A percentile compares a stretch with the other conserved stretches of the same genome.
Conservation (phyloP, 2,113 vertebrate species). For the Crocuta crocuta region DNA sequence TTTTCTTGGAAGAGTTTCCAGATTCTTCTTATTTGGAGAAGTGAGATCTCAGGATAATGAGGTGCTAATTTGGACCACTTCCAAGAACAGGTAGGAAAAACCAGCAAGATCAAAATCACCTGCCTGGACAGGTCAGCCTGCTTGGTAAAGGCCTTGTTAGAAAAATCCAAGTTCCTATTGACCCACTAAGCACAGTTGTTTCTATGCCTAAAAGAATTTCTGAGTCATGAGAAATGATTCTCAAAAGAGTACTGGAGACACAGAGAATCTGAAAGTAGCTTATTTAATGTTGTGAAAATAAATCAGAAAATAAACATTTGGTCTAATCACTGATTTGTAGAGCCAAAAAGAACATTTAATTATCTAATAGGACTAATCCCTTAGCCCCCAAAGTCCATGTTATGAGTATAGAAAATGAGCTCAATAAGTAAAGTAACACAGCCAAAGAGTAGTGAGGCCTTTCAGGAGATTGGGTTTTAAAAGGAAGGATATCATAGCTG, state of each 20-base stretch:
- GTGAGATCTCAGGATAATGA: background rate
- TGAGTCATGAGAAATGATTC: background rate
- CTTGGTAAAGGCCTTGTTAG: too few relatives aligned
- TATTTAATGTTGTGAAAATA: background rate
- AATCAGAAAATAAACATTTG: background rate
- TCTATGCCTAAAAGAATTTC: background rate
- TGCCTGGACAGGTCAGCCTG: too few relatives aligned
- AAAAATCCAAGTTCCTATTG: background rate
- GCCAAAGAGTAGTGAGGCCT: background rate
- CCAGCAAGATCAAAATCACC: background rate
- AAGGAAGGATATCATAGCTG: background rate
- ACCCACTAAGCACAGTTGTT: background rate
- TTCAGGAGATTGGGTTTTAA: background rate
- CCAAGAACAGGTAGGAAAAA: background rate
- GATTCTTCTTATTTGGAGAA: background rate
- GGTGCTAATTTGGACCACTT: background rate
- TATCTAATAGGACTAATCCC: background rate
- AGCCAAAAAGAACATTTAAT: background rate
- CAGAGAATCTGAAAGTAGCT: background rate
- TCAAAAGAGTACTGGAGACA: background rate
- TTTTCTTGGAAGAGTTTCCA: background rate
- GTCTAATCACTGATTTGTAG: background rate
- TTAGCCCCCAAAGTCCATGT: background rate
- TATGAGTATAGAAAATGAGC: background rate
- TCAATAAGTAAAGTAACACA: background rate